Percentiles rank a stretch among this genome's conserved stretches.
These are phyloP conservation scores for Rattus rattus DNA, from an alignment of 2,113 vertebrate species.

Conservation along the genomic window DNA sequence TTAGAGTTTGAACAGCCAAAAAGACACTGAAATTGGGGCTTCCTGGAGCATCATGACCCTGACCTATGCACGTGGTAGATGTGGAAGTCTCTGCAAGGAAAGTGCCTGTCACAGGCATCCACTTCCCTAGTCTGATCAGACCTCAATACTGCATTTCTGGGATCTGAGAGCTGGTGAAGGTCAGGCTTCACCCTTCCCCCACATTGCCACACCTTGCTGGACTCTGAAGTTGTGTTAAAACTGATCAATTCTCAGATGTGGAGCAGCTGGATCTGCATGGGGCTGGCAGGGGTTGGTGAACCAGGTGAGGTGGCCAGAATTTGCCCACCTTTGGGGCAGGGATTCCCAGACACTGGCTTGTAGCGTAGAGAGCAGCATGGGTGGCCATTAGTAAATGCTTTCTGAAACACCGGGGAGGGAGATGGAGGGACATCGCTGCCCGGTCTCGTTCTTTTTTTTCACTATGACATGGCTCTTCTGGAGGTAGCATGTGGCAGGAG, in stretches of 20 bases:
- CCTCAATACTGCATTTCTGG: not conserved
- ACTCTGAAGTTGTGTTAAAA: not conserved
- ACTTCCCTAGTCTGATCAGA: not conserved
- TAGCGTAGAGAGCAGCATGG: not conserved
- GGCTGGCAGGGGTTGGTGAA: not conserved
- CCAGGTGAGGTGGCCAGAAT: not conserved
- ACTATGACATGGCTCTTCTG: constrained; percentile 30
- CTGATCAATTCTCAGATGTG: not conserved
- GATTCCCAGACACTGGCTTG: not conserved
- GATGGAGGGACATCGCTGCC: not conserved
- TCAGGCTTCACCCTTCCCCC: not conserved
- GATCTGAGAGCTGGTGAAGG: not conserved
- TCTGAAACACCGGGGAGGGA: rapidly evolving
- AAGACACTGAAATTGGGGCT: not conserved
- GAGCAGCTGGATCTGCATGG: not conserved
- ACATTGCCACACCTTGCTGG: not conserved
- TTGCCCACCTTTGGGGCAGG: not conserved
- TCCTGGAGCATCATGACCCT: not conserved
- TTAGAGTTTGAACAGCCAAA: not conserved
- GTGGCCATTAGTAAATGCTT: not conserved
- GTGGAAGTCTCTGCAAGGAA: not conserved
- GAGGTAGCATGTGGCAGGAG: not conserved
- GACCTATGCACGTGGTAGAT: not conserved
- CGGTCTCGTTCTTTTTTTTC: not conserved
- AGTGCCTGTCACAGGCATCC: not conserved